phyloP scores from a whole-genome alignment of 23 tunicate species.

The Halocynthia roretzi region DNA sequence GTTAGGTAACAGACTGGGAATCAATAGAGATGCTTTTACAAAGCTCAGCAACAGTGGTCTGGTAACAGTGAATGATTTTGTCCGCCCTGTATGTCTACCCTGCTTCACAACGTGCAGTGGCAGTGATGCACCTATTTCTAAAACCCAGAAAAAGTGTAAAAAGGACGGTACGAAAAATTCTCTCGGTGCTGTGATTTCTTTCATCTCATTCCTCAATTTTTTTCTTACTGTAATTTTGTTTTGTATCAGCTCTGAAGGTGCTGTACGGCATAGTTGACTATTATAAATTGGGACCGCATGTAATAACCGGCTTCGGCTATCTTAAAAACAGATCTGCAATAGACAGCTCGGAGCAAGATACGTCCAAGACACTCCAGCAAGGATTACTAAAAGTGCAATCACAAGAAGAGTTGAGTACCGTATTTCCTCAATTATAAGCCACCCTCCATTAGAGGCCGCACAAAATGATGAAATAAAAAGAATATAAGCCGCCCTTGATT shows the following conservation, averaged over 20 bases:
- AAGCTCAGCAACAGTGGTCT: not conserved
- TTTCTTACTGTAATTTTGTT: too few relatives aligned
- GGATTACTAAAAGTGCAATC: not conserved
- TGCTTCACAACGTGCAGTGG: conserved; percentile 10
- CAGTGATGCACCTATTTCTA: too few relatives aligned
- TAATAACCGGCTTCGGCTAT: conserved; percentile 19
- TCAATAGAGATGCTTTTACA: too few relatives aligned
- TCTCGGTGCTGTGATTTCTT: not conserved
- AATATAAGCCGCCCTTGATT: too few relatives aligned
- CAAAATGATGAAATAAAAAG: too few relatives aligned
- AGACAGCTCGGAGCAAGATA: not conserved
- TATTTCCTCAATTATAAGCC: too few relatives aligned
- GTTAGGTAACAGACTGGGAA: too few relatives aligned
- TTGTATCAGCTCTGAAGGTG: not conserved
- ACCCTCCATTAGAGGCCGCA: too few relatives aligned
- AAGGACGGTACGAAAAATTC: not conserved
- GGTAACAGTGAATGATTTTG: not conserved
- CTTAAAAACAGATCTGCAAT: not conserved
- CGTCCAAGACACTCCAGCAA: conserved; percentile 17
- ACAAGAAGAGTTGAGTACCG: too few relatives aligned
- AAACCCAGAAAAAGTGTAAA: not conserved
- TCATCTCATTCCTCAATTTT: too few relatives aligned
- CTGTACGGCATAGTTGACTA: not conserved
- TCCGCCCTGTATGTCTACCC: conserved; percentile 19
- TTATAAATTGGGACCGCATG: not conserved